A percentile compares a stretch with the other conserved stretches of the same genome.
Conservation (phyloP, 2,113 vertebrate genomes). For the Vanacampus margaritifer region DNA sequence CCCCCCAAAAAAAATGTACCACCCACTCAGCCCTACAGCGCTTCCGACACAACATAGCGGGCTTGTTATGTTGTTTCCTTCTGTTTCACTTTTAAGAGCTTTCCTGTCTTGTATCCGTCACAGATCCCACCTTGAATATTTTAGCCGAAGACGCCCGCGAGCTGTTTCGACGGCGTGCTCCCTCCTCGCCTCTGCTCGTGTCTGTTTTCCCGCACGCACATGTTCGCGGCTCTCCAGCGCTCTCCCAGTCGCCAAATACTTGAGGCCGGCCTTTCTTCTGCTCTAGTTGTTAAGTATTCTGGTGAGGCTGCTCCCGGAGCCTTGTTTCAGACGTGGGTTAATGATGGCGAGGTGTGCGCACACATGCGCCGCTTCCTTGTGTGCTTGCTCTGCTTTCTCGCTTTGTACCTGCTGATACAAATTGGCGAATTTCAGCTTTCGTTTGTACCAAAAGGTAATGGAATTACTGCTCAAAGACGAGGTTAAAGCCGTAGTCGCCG, state of each 20-base stretch:
- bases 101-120: not conserved
- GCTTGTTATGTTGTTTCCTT: not conserved
- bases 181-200: conserved; percentile 13
- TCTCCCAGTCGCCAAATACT: conserved; percentile 51
- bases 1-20: no score
- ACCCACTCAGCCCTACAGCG: no score
- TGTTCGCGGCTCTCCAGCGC: conserved; percentile 19
- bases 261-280: conserved; percentile 49
- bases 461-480: not conserved
- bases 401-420: not conserved
- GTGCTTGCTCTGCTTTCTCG: not conserved
- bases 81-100: not conserved
- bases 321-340: conserved; percentile 43
- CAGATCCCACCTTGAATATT: conserved; percentile 4
- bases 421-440: not conserved
- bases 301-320: conserved; percentile 31
- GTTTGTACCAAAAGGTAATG: not conserved
- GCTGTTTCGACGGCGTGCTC: conserved; percentile 1
- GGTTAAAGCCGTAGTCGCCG: not conserved
- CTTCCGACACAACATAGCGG: not conserved
- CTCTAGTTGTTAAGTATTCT: conserved; percentile 54
- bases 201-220: conserved; percentile 12
- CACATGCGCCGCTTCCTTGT: conserved; percentile 9
- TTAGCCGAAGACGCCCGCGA: not conserved
- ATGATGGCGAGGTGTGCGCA: conserved; percentile 38